phyloP scores from a whole-genome alignment of 2,888 invertebrate species.

The Agonopterix subpropinquella region DNA sequence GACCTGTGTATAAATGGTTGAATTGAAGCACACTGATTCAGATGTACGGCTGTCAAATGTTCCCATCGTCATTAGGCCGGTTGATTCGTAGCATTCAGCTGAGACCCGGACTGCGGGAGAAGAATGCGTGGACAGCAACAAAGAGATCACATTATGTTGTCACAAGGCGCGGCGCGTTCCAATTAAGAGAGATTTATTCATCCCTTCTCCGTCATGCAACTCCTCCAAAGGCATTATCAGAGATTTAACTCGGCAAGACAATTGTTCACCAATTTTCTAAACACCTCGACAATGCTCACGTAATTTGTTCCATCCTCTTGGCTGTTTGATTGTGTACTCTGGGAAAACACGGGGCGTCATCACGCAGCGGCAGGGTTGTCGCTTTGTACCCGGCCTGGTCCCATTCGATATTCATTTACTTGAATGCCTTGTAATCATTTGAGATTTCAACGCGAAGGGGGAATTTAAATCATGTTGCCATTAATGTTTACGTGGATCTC shows the following conservation, averaged over 20 bases:
- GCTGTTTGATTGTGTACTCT: slow-evolving; percentile 59
- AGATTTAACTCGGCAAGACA: slow-evolving; percentile 63
- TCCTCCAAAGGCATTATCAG: slow-evolving; percentile 62
- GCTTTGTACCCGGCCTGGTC: slow-evolving; percentile 46
- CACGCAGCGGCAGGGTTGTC: slow-evolving; percentile 31
- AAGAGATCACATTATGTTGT: slow-evolving; percentile 64
- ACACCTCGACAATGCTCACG: slow-evolving; percentile 62
- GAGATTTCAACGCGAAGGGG: slow-evolving; percentile 39
- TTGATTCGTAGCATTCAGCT: slow-evolving; percentile 53
- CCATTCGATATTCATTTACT: slow-evolving; percentile 61
- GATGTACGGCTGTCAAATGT: slow-evolving; percentile 43
- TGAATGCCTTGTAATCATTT: slow-evolving; percentile 50
- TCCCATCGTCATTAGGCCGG: slow-evolving; percentile 50
- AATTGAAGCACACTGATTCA: slow-evolving; percentile 27
- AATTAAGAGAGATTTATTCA: slow-evolving; percentile 71
- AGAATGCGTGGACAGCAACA: slow-evolving; percentile 57
- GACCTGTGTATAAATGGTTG: slow-evolving; percentile 16
- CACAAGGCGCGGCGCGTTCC: slow-evolving; percentile 55
- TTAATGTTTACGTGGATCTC: slow-evolving; percentile 37
- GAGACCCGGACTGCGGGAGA: slow-evolving; percentile 20
- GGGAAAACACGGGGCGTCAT: slow-evolving; percentile 53
- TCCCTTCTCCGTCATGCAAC: slow-evolving; percentile 51
- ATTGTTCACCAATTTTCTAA: slow-evolving; percentile 71
- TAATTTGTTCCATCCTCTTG: slow-evolving; percentile 65
- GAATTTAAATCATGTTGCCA: slow-evolving; percentile 42